Conservation (phyloP, 2,113 vertebrate species). For the Triplophysa siluroides region DNA sequence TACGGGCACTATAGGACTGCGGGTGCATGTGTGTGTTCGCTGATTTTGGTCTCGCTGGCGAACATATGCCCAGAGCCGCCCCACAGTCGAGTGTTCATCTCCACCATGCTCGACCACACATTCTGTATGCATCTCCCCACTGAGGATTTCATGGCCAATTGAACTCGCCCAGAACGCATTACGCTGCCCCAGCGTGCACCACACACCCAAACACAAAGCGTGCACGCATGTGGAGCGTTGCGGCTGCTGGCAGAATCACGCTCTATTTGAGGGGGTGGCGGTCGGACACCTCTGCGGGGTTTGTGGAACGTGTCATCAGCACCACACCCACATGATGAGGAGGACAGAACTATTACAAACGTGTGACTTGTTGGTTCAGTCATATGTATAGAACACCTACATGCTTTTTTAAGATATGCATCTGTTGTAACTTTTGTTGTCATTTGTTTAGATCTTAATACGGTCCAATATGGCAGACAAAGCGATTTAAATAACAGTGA, state of each 20-base stretch:
- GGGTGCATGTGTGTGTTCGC: constrained; percentile 31
- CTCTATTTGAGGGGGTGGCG: constrained; percentile 26
- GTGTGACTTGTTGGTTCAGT: neutral
- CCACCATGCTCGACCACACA: constrained; percentile 53
- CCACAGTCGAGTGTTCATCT: constrained; percentile 35
- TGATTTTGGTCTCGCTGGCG: constrained; percentile 44
- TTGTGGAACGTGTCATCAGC: constrained; percentile 18
- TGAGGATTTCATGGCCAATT: constrained; percentile 60
- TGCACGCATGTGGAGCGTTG: constrained; percentile 8
- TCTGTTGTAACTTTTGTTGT: neutral
- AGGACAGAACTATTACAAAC: constrained; percentile 5
- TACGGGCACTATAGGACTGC: constrained; percentile 28
- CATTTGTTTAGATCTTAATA: neutral
- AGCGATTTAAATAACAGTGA: too few relatives aligned
- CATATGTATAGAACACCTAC: neutral
- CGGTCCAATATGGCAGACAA: too few relatives aligned
- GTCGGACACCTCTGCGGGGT: neutral
- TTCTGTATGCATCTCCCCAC: constrained; percentile 49
- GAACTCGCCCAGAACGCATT: constrained; percentile 37
- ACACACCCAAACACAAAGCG: constrained; percentile 14
- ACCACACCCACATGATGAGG: constrained; percentile 9
- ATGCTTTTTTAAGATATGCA: neutral
- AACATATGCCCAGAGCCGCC: constrained; percentile 53
- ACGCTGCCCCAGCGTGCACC: constrained; percentile 41
- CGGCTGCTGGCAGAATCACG: constrained; percentile 28